Evolutionary conservation across 2,113 vertebrate genomes (phyloP).

Genomic region (Tricholaema leucomelas): DNA sequence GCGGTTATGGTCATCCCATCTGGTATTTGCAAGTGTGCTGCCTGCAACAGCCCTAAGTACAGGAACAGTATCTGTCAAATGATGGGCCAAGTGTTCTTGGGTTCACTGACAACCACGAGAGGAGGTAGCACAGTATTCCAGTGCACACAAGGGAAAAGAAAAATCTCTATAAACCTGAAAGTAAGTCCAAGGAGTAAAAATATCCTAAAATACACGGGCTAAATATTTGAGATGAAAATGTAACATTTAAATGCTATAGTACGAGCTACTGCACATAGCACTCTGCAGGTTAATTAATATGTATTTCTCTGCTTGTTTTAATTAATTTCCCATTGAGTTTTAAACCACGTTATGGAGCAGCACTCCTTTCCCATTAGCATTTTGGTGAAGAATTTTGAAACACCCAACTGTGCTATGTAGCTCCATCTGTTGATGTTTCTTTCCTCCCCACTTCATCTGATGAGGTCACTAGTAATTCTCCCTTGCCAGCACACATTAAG

Average conservation of each 20-base stretch:
- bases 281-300: background rate
- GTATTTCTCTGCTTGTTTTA: background rate
- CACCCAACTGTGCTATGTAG: background rate
- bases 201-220: background rate
- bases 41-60: background rate
- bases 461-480: background rate
- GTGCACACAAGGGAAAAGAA: too few species aligned
- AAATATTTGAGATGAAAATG: background rate
- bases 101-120: background rate
- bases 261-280: background rate
- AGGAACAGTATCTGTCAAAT: background rate
- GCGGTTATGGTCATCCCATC: background rate
- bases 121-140: background rate
- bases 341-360: background rate
- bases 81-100: background rate
- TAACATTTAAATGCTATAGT: background rate
- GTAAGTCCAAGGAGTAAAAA: background rate
- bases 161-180: background rate
- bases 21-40: background rate
- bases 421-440: background rate
- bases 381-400: background rate
- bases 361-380: background rate
- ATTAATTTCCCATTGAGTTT: background rate
- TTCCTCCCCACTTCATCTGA: background rate
- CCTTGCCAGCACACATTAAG: background rate